Evolutionary conservation across 2,797 vertebrate species (phyloP), one percentile per base, ranked within the genome.

Genomic region (Botia almorhae): DNA sequence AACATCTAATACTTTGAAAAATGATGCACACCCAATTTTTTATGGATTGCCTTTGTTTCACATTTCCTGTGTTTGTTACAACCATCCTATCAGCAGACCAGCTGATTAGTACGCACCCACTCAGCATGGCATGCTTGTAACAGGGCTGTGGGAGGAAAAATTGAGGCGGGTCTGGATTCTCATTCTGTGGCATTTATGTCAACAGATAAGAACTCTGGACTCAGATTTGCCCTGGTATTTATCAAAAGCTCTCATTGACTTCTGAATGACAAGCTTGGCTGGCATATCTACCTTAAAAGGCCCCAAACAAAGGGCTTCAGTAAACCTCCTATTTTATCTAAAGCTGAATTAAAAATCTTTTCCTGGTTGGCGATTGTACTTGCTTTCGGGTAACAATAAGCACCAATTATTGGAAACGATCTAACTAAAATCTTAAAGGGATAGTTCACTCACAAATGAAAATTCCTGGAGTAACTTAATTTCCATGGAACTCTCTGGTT

Each of bases 141-240:
- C 48, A 69, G 67, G 67, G 67, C 67, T 26, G 17, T 70, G 56
- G 56, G 76, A 78, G 68, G 68, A 51, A 3, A 53, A 39, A 74
- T 33, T 29, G 8, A 76, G 50, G 69, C 11, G n/a, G 56, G 46
- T 51, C 43, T 76, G 80, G 80, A 65, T 64, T 76, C 46, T 81
- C 46, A 7, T 58, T 55, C 33, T 68, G 51, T 78, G 75, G 50
- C 58, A 78, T 82, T 76, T 73, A 56, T 72, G 69, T 58, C 51
- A 67, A 68, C 36, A 71, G 69, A 82, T 72, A 77, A 68, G 64
- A 74, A 50, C 43, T 56, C 67, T 71, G 26, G 43, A 23, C 26
- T 69, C 8, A 10, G 7, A 53, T 23, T 64, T 74, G 53, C 51
- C 36, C n/a, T 78, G 81, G 75, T 85, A 84, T 74, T 85, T 76